A percentile compares a stretch with the other conserved stretches of the same genome.
Conservation (phyloP, 2,113 vertebrate genomes). For the Buteo buteo region DNA sequence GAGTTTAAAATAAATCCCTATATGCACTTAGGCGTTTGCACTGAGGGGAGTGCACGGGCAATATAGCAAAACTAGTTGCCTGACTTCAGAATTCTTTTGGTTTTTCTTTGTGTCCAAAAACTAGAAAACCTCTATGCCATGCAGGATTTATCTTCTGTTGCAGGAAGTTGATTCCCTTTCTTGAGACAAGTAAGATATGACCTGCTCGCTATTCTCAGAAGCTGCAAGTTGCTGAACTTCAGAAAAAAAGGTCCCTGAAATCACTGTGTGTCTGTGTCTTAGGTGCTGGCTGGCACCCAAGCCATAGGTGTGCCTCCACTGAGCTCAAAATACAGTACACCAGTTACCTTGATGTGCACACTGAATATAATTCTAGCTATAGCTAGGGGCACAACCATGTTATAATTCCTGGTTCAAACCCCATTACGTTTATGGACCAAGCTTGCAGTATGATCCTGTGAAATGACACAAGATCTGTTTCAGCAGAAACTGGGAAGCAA, state of each 20-base stretch:
- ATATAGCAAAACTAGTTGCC: neutral
- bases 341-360: neutral
- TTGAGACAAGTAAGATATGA: neutral
- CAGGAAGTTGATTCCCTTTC: neutral
- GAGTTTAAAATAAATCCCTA: neutral
- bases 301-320: neutral
- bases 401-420: neutral
- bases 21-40: rapidly evolving
- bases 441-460: neutral
- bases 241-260: neutral
- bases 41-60: neutral
- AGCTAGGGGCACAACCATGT: neutral
- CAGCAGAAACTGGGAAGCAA: conserved; percentile 28
- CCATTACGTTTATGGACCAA: neutral
- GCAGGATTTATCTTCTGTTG: neutral
- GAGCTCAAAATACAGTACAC: neutral
- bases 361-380: neutral
- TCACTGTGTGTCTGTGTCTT: rapidly evolving
- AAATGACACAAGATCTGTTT: neutral
- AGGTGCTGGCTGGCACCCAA: neutral
- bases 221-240: neutral
- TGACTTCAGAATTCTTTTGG: neutral
- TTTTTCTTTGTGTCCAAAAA: neutral
- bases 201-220: neutral
- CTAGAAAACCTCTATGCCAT: neutral